Conservation (phyloP, 1,140 invertebrate genomes). For the Agrilus planipennis region DNA sequence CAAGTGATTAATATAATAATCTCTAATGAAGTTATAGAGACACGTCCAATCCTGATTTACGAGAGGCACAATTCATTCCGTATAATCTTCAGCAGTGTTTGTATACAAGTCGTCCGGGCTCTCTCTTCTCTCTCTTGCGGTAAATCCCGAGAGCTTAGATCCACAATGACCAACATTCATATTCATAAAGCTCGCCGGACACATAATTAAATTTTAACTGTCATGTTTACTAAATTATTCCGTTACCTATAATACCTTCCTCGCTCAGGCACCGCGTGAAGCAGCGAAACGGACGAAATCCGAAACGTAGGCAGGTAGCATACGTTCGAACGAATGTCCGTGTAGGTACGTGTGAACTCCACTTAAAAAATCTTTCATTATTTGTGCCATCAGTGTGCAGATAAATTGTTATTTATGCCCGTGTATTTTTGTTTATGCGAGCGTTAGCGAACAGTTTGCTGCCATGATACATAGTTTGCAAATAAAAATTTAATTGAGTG, state of each 20-base stretch:
- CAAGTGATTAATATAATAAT: constrained; percentile 32
- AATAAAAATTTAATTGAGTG: no score
- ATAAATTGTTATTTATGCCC: not conserved
- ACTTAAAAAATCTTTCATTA: not conserved
- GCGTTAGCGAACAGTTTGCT: no score
- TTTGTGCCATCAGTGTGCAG: not conserved
- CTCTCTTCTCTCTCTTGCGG: constrained; percentile 11
- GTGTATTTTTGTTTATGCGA: not conserved
- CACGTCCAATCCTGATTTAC: constrained; percentile 34
- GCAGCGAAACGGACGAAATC: not conserved
- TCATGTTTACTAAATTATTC: constrained; percentile 27
- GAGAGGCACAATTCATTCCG: constrained; percentile 25
- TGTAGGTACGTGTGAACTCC: not conserved
- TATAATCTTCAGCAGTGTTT: constrained; percentile 22
- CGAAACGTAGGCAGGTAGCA: no score
- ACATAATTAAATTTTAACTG: constrained; percentile 29
- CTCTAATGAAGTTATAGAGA: constrained; percentile 34
- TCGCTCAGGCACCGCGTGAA: not conserved
- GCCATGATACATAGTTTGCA: no score
- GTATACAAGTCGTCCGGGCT: constrained; percentile 16
- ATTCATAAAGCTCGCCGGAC: constrained; percentile 17
- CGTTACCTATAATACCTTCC: no score
- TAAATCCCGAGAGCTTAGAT: constrained; percentile 16
- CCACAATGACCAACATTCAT: constrained; percentile 24
- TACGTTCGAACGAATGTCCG: no score